phyloP scores from a whole-genome alignment of 2,888 invertebrate genomes.

The Lypha dubia region DNA sequence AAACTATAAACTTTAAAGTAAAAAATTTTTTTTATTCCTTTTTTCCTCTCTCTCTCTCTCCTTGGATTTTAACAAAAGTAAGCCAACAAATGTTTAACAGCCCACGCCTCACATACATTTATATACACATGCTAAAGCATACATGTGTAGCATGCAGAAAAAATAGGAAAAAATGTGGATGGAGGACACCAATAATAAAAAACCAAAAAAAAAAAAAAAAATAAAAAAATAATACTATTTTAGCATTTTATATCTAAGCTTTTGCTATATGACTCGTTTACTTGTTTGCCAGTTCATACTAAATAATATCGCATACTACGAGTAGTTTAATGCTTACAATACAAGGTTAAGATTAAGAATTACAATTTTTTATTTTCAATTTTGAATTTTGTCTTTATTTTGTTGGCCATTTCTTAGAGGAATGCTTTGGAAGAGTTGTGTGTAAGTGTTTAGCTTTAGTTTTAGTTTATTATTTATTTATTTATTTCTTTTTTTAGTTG shows the following conservation, averaged over 20 bases:
- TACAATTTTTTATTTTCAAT: constrained; percentile 63
- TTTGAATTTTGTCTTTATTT: constrained; percentile 41
- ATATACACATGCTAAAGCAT: not conserved
- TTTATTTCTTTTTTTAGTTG: not conserved
- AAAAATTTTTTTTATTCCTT: constrained; percentile 11
- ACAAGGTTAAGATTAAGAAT: constrained; percentile 70
- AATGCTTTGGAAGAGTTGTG: constrained; percentile 10
- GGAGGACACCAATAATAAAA: constrained; percentile 13
- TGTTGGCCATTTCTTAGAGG: constrained; percentile 1
- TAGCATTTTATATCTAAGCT: not conserved
- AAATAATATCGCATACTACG: constrained; percentile 22
- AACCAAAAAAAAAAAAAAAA: too few species aligned
- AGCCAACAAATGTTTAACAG: constrained; percentile 67
- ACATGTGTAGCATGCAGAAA: not conserved
- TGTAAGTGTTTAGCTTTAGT: constrained; percentile 49
- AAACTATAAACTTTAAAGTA: constrained; percentile 35
- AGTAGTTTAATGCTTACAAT: constrained; percentile 62
- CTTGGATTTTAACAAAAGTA: constrained; percentile 40
- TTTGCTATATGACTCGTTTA: not conserved
- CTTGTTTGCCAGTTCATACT: not conserved
- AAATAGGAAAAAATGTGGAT: not conserved
- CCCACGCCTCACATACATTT: constrained; percentile 57
- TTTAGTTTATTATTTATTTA: constrained; percentile 48
- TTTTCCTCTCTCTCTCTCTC: constrained; percentile 5
- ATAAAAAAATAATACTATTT: constrained; percentile 40